Evolutionary conservation across 2,113 vertebrate genomes (phyloP), one percentile per base, ranked within the genome.

Genomic region (Uropsilus gracilis): DNA sequence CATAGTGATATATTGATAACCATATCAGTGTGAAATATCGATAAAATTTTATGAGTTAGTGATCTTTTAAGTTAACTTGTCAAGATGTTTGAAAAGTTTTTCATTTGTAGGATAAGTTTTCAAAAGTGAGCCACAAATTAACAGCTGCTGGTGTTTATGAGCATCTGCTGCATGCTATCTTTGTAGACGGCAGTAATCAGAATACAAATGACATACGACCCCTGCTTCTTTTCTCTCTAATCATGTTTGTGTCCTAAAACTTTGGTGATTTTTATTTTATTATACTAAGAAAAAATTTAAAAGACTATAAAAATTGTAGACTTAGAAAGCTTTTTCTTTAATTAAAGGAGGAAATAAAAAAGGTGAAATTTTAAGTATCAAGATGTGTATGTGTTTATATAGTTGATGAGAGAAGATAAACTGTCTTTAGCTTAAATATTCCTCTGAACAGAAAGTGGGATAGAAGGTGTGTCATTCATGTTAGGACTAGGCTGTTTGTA

Each of bases 61-160:
- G 64, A 44, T 22, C 18, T 84, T 83, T 94, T 91, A 57, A 73
- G 46, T 93, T 78, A 83, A 72, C 18, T 78, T 93, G 34, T 42
- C 46, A 61, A 32, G 44, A 53, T 85, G 55, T 66, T 86, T 90
- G 55, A 75, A n/a, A 66, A 53, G 39, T 76, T 84, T 14, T 91
- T 91, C 46, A 53, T 16, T 75, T 93, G 20, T 68, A 57, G 92
- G 37, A 55, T 17, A 50, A 9, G 30, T 24, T 88, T 24, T 20
- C 22, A 89, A 83, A 50, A 80, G 28, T 66, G 73, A 91, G 63
- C 37, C 72, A 59, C 18, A 18, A 44, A 11, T 55, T 39, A 64
- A 37, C 22, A 77, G n/a, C n/a, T 87, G n/a, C 87, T 46, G 1
- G 14, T 91, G 55, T 86, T 48, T 44, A 59, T 59, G 50, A 89